Percentiles rank a stretch among this genome's conserved stretches.
These are phyloP conservation scores for Amphiprion ocellaris DNA, from an alignment of 2,113 vertebrate genomes.

Conservation along the genomic window DNA sequence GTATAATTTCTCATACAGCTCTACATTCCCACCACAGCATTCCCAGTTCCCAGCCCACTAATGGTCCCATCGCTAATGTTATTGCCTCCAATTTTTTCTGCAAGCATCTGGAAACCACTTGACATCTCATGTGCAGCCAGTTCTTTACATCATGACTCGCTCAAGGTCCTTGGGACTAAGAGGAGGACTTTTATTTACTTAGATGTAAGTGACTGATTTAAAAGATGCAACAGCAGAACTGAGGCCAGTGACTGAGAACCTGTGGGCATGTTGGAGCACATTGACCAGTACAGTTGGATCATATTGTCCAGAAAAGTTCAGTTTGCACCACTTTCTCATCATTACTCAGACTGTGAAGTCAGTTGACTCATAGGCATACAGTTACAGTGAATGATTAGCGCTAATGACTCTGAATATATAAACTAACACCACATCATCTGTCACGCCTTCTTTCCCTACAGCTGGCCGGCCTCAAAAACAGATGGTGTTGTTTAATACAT, in stretches of 20 bases:
- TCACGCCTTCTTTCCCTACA: conserved; percentile 25
- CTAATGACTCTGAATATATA: conserved; percentile 51
- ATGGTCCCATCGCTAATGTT: neutral
- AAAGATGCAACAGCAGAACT: neutral
- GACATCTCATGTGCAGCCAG: neutral
- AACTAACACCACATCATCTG: conserved; percentile 41
- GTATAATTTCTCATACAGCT: neutral
- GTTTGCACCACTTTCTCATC: conserved; percentile 1
- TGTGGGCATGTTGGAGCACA: too few relatives aligned
- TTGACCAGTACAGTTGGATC: neutral
- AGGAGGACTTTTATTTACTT: neutral
- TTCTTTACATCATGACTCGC: neutral
- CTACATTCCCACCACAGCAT: neutral
- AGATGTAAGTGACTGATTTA: too few relatives aligned
- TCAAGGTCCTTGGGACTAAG: neutral
- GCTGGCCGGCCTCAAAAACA: conserved; percentile 48
- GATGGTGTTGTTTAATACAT: conserved; percentile 68
- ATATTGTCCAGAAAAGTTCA: conserved; percentile 1
- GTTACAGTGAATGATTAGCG: conserved; percentile 22
- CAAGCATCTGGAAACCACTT: conserved; percentile 1
- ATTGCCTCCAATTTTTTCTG: neutral
- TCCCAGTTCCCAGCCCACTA: neutral
- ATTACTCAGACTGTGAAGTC: neutral
- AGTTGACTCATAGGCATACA: conserved; percentile 12
- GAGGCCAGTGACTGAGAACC: neutral